A percentile compares a stretch with the other conserved stretches of the same genome.
Evolutionary conservation across 2,113 vertebrate genomes (phyloP).

Genomic region (Mystacornis crossleyi): DNA sequence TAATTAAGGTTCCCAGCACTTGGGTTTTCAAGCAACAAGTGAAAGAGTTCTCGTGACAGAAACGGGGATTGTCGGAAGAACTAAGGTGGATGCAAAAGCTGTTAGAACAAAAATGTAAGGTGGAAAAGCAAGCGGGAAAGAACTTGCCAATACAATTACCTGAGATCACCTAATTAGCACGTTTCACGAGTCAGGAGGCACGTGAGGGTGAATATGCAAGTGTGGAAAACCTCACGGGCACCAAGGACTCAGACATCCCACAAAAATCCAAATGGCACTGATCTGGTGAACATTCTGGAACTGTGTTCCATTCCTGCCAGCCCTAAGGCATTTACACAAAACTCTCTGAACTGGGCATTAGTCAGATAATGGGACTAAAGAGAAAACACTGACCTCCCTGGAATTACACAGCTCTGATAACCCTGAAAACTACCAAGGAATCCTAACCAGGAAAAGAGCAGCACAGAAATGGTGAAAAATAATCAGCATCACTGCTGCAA

Average conservation of each 20-base stretch:
- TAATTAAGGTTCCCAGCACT: not conserved
- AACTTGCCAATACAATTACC: not conserved
- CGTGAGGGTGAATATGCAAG: not conserved
- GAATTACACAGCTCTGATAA: not conserved
- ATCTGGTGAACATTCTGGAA: not conserved
- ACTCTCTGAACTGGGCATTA: not conserved
- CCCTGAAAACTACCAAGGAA: not conserved
- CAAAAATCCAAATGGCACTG: not conserved
- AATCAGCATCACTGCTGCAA: not conserved
- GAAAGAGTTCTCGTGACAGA: not conserved
- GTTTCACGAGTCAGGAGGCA: not conserved
- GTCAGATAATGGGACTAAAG: not conserved
- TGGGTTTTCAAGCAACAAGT: not conserved
- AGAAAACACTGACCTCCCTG: not conserved
- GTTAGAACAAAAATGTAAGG: not conserved
- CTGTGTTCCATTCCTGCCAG: not conserved
- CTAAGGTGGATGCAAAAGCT: not conserved
- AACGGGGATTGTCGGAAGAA: not conserved
- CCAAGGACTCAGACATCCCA: not conserved
- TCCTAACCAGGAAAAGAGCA: not conserved
- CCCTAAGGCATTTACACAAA: not conserved
- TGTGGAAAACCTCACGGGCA: not conserved
- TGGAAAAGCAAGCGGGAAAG: not conserved
- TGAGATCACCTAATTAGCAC: not conserved
- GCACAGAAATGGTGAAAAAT: not conserved